A percentile compares a stretch with the other conserved stretches of the same genome.
Evolutionary conservation across 2,888 invertebrate species (phyloP).

Genomic region (Lagria hirta): DNA sequence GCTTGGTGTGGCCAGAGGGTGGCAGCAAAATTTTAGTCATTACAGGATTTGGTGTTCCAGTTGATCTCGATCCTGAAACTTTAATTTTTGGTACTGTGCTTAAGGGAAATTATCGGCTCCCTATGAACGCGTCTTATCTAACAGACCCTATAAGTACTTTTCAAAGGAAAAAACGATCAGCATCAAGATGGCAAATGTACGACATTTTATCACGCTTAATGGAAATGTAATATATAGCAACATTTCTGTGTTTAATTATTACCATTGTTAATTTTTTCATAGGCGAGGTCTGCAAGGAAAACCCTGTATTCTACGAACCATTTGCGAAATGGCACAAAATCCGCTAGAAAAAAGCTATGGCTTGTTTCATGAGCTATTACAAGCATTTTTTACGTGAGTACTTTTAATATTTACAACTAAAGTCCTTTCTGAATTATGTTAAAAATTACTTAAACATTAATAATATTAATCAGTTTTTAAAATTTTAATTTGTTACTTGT

Average conservation of each 20-base stretch:
- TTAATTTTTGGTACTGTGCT: slow-evolving; percentile 53
- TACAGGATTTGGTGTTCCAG: slow-evolving; percentile 54
- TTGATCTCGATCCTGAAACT: slow-evolving; percentile 53
- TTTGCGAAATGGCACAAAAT: slow-evolving; percentile 68
- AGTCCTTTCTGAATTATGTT: background rate
- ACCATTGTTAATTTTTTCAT: background rate
- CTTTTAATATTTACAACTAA: slow-evolving; percentile 4
- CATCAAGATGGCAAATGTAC: slow-evolving; percentile 67
- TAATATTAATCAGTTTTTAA: too few species aligned
- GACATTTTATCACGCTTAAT: slow-evolving; percentile 62
- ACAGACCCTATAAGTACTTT: slow-evolving; percentile 34
- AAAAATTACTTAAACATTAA: too few species aligned
- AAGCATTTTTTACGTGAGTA: slow-evolving; percentile 69
- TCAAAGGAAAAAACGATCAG: slow-evolving; percentile 32
- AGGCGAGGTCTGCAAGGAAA: slow-evolving; percentile 62
- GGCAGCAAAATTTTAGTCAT: slow-evolving; percentile 34
- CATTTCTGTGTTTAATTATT: background rate
- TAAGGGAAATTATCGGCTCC: slow-evolving; percentile 50
- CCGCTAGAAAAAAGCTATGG: slow-evolving; percentile 61
- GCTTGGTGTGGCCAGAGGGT: slow-evolving; percentile 11
- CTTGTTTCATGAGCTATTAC: slow-evolving; percentile 67
- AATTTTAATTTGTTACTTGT: too few species aligned
- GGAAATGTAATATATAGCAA: slow-evolving; percentile 55
- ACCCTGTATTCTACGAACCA: slow-evolving; percentile 65
- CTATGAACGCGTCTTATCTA: slow-evolving; percentile 34